These are phyloP conservation scores for Rhagophthalmus giganteus DNA, from an alignment of 2,888 invertebrate species.

Conservation along the genomic window DNA sequence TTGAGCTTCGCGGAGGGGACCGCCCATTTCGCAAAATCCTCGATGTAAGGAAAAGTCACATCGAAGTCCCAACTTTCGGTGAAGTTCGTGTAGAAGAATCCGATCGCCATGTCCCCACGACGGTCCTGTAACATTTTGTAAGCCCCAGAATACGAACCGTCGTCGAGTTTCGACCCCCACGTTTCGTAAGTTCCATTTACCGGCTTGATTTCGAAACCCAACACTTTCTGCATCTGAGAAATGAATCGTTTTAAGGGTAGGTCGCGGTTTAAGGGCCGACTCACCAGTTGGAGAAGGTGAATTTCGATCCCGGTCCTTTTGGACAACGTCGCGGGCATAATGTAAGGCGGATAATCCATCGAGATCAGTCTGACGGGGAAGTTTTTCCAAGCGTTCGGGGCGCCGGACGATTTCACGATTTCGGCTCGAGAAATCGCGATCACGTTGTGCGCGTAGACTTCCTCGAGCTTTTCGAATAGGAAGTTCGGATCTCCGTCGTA, in stretches of 20 bases:
- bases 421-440: not conserved
- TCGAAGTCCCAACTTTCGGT: constrained; percentile 17
- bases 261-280: not conserved
- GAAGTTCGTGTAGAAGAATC: constrained; percentile 6
- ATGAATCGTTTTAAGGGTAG: not conserved
- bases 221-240: not conserved
- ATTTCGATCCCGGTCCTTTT: constrained; percentile 9
- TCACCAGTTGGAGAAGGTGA: constrained; percentile 4
- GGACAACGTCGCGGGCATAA: not conserved
- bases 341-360: constrained; percentile 10
- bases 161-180: constrained; percentile 5
- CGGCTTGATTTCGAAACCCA: constrained; percentile 4
- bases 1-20: constrained; percentile 11
- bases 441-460: constrained; percentile 4
- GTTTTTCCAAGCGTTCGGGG: constrained; percentile 8
- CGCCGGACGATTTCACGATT: too few species aligned
- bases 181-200: not conserved
- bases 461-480: not conserved
- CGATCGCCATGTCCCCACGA: constrained; percentile 12
- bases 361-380: not conserved
- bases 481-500: not conserved
- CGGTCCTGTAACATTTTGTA: constrained; percentile 7
- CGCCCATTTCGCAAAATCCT: constrained; percentile 15
- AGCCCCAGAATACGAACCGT: constrained; percentile 6
- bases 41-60: constrained; percentile 16